Percentiles rank a stretch among this genome's conserved stretches.
These are phyloP conservation scores for Carapus acus DNA, from an alignment of 2,797 vertebrate genomes.

Conservation along the genomic window DNA sequence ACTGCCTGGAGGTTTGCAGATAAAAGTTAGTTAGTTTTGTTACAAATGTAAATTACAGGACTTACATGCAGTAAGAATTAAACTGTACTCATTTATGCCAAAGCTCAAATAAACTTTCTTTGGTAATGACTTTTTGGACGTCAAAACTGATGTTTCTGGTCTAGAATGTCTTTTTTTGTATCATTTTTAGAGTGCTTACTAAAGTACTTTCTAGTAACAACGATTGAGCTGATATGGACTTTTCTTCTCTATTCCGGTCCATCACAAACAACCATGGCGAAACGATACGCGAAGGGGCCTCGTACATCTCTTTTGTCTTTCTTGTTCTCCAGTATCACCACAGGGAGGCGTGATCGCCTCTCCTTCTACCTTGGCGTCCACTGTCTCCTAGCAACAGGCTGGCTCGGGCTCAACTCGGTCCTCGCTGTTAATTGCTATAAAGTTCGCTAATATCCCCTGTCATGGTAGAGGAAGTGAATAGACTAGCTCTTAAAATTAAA, in stretches of 20 bases:
- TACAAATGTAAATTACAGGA: too few species aligned
- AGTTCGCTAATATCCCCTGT: slow-evolving; percentile 3
- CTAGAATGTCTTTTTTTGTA: too few species aligned
- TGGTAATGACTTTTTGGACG: too few species aligned
- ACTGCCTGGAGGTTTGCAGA: too few species aligned
- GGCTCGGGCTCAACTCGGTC: slow-evolving; percentile 44
- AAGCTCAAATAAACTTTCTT: too few species aligned
- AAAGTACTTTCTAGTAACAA: too few species aligned
- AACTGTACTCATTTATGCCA: too few species aligned
- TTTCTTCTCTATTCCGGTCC: slow-evolving; percentile 2
- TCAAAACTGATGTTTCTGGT: too few species aligned
- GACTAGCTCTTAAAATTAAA: slow-evolving; percentile 31
- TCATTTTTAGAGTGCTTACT: too few species aligned
- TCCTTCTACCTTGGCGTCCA: slow-evolving; percentile 60
- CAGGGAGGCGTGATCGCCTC: slow-evolving; percentile 56
- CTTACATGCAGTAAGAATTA: too few species aligned
- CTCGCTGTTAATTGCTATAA: slow-evolving; percentile 30
- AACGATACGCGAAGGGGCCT: too few species aligned
- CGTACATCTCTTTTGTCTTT: slow-evolving; percentile 3
- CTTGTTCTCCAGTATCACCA: slow-evolving; percentile 33
- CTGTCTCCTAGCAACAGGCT: slow-evolving; percentile 72
- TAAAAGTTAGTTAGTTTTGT: too few species aligned
- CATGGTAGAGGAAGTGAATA: slow-evolving; percentile 4
- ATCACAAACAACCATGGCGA: slow-evolving; percentile 16
- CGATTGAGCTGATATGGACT: background rate